These are phyloP conservation scores for Gastrophryne carolinensis DNA, from an alignment of 2,797 vertebrate genomes.

Conservation along the genomic window DNA sequence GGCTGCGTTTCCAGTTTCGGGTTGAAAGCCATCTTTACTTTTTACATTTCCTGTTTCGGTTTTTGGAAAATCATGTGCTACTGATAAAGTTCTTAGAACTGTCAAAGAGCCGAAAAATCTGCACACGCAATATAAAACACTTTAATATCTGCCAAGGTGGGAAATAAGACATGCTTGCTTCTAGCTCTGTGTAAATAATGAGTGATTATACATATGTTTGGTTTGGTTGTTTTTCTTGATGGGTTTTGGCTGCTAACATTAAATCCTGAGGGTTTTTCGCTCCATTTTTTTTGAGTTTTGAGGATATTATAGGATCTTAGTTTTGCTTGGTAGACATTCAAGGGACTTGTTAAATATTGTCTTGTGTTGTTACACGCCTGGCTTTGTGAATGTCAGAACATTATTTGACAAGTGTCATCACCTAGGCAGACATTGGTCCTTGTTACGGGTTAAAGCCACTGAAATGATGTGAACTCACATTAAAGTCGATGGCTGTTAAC, in stretches of 20 bases:
- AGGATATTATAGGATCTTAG: not conserved
- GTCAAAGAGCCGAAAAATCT: not conserved
- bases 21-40: not conserved
- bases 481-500: constrained; percentile 13
- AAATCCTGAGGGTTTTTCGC: no score
- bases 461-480: constrained; percentile 20
- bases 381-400: constrained; percentile 24
- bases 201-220: not conserved
- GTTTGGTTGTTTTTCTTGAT: not conserved
- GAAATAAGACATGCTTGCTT: not conserved
- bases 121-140: not conserved
- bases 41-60: not conserved
- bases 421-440: not conserved
- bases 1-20: not conserved
- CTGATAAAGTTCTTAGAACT: not conserved
- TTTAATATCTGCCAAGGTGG: not conserved
- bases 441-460: constrained; percentile 34
- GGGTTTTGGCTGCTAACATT: not conserved
- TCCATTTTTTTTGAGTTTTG: no score
- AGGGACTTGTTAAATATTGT: constrained; percentile 3
- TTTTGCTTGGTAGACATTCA: constrained; percentile 1
- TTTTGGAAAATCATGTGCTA: not conserved
- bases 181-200: not conserved
- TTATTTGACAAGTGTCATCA: constrained; percentile 27
- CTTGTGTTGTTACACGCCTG: not conserved